A percentile compares a stretch with the other conserved stretches of the same genome.
Evolutionary conservation across 2,113 vertebrate species (phyloP).

Genomic region (Zingel zingel): DNA sequence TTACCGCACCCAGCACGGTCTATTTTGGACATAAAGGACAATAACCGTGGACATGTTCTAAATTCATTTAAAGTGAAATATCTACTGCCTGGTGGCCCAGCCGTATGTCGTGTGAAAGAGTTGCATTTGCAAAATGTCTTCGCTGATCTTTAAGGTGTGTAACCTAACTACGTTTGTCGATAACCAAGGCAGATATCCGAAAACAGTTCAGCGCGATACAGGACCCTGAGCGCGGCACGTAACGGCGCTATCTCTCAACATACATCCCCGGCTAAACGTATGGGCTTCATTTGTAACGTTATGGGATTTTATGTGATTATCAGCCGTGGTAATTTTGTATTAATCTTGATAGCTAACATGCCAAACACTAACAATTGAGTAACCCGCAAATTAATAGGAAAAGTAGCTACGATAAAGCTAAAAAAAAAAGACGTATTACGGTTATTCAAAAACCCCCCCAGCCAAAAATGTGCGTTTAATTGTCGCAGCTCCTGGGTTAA

Average conservation of each 20-base stretch:
- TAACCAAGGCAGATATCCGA: neutral
- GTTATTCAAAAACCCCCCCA: neutral
- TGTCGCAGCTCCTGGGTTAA: conserved; percentile 36
- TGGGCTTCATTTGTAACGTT: neutral
- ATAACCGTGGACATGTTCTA: neutral
- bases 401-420: rapidly evolving
- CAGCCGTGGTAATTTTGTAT: neutral
- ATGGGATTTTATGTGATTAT: neutral
- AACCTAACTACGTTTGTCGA: neutral
- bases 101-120: neutral
- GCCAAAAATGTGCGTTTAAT: conserved; percentile 18
- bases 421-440: neutral
- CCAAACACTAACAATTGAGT: conserved; percentile 34
- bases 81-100: neutral
- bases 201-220: neutral
- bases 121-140: conserved; percentile 16
- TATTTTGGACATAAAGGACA: neutral
- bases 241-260: conserved; percentile 26
- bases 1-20: neutral
- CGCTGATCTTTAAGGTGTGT: conserved; percentile 6
- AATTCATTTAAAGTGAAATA: neutral
- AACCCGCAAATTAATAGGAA: neutral
- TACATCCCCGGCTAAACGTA: neutral
- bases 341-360: neutral
- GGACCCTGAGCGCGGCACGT: neutral